Evolutionary conservation across 2,113 vertebrate species (phyloP), one percentile per base, ranked within the genome.

Genomic region (Cyrtonyx montezumae): DNA sequence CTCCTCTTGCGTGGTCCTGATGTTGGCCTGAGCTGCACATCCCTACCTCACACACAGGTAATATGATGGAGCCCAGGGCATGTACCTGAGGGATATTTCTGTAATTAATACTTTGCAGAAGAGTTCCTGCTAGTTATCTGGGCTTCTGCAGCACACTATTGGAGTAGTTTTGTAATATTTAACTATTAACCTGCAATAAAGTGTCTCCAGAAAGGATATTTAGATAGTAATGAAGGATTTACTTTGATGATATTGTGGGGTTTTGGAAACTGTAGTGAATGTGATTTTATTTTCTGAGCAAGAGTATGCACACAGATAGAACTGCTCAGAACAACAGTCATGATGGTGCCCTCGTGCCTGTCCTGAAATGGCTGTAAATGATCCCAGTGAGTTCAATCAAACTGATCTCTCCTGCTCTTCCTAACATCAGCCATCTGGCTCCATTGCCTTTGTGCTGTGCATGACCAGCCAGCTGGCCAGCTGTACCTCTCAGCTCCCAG

Each of bases 341-440:
- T 4, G 37, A 8, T 56, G 46, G 40, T 75, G 79, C 79, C 62
- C 62, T 75, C 2, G 0, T 80, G 79, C 67, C 84, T 95, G 90
- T 86, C 88, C 93, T 88, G 77, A 62, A 42, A 42, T 61, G 73
- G 13, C 77, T 1, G 2, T 68, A 82, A 45, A 3, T 3, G 2
- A 55, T 86, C 70, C 73, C 90, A 90, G 74, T 0, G 3, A 25
- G 69, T 69, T 65, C 81, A 81, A 16, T 37, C 68, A 61, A 11
- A 34, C 93, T 88, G 76, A 16, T 84, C n/a, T 61, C 19, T 21
- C 45, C 69, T 93, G 83, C 74, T 84, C 26, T 74, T 49, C 21
- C 87, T 61, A 79, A 78, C 79, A 88, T 34, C 71, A 83, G 49
- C 93, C 96, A 85, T 77, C 83, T 83, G 91, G 51, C 58, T 63